Conservation (phyloP, 2,888 invertebrate species). For the Apodemia mormo region DNA sequence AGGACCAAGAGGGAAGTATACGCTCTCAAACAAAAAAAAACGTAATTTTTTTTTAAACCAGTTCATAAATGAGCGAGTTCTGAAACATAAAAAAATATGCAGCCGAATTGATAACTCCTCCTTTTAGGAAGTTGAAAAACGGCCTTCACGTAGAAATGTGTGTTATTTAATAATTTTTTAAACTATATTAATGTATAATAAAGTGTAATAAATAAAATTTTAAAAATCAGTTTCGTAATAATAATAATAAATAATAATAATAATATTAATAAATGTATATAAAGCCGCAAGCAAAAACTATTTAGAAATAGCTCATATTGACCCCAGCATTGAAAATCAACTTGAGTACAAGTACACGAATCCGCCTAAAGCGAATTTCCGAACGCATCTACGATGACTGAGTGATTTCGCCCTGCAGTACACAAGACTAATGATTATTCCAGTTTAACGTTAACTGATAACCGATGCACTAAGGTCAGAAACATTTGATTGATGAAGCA, state of each 20-base stretch:
- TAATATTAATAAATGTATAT: neutral
- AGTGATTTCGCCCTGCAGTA: constrained; percentile 12
- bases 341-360: constrained; percentile 14
- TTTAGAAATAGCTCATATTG: constrained; percentile 3
- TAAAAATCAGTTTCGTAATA: neutral
- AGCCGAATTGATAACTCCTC: too few relatives aligned
- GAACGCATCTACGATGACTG: constrained; percentile 9
- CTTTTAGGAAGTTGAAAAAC: too few relatives aligned
- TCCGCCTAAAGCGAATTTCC: constrained; percentile 6
- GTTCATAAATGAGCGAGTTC: too few relatives aligned
- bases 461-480: neutral
- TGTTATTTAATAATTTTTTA: too few relatives aligned
- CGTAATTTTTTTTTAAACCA: too few relatives aligned
- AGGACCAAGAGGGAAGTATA: too few relatives aligned
- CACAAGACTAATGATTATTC: neutral
- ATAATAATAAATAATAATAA: neutral
- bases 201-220: too few relatives aligned
- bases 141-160: neutral
- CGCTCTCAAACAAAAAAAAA: too few relatives aligned
- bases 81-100: too few relatives aligned
- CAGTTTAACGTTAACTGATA: constrained; percentile 3
- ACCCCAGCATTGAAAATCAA: constrained; percentile 16
- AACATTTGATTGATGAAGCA: constrained; percentile 7
- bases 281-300: neutral
- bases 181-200: too few relatives aligned